Percentiles rank a stretch among this genome's conserved stretches.
Conservation (phyloP, 2,888 invertebrate genomes). For the Mythimna albipuncta region DNA sequence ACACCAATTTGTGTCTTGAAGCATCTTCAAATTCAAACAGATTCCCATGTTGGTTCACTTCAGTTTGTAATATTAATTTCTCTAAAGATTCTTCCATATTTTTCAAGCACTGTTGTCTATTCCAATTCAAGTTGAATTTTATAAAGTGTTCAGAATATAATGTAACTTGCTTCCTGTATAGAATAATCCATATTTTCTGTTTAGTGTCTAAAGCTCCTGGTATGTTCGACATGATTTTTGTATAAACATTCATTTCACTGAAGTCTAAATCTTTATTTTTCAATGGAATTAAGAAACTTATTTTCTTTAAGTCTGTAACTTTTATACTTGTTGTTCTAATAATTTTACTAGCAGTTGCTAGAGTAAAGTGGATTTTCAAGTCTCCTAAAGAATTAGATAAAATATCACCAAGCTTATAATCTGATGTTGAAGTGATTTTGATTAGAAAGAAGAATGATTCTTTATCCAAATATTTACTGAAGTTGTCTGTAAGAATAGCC, state of each 20-base stretch:
- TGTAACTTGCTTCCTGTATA: slow-evolving; percentile 73
- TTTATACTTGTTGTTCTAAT: slow-evolving; percentile 77
- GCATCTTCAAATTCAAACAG: slow-evolving; percentile 72
- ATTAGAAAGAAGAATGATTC: slow-evolving; percentile 74
- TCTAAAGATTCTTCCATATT: slow-evolving; percentile 65
- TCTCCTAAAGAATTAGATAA: slow-evolving; percentile 56
- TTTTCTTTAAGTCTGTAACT: slow-evolving; percentile 72
- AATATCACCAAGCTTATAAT: slow-evolving; percentile 69
- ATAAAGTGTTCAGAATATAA: slow-evolving; percentile 81
- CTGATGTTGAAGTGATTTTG: slow-evolving; percentile 67
- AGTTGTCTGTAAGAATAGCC: slow-evolving; percentile 73
- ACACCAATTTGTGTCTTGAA: slow-evolving; percentile 27
- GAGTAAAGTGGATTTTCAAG: slow-evolving; percentile 76
- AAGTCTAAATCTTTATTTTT: slow-evolving; percentile 53
- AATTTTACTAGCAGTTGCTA: slow-evolving; percentile 68
- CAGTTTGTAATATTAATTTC: slow-evolving; percentile 68
- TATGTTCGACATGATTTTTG: slow-evolving; percentile 77
- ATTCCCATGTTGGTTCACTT: slow-evolving; percentile 66
- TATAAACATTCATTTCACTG: slow-evolving; percentile 69
- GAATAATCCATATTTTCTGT: slow-evolving; percentile 74
- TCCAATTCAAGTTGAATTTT: slow-evolving; percentile 60
- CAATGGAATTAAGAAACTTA: slow-evolving; percentile 75
- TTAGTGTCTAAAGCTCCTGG: slow-evolving; percentile 76
- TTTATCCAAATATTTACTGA: slow-evolving; percentile 74
- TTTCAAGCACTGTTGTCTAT: slow-evolving; percentile 63